Evolutionary conservation across 2,113 vertebrate genomes (phyloP).

Genomic region (Rhinogobius similis): DNA sequence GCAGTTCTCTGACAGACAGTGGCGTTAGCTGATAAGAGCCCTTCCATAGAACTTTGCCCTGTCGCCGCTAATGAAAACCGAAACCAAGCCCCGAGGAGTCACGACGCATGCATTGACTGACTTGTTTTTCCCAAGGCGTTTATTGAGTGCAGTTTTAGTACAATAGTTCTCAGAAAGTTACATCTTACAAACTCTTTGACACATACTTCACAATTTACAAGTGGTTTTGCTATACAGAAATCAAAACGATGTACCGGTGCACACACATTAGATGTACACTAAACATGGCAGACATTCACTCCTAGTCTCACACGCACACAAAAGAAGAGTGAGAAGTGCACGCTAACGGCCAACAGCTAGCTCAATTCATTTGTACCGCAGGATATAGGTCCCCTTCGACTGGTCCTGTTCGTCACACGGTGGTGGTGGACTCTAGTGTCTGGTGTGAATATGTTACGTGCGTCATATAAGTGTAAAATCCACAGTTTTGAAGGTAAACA

Average conservation of each 20-base stretch:
- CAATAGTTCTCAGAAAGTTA: conserved; percentile 85
- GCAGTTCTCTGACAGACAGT: conserved; percentile 54
- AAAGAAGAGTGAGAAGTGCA: conserved; percentile 53
- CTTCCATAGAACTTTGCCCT: conserved; percentile 35
- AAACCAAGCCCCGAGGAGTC: conserved; percentile 36
- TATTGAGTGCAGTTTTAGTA: conserved; percentile 85
- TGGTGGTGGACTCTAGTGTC: conserved; percentile 7
- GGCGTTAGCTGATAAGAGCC: conserved; percentile 50
- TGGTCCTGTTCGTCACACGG: conserved; percentile 15
- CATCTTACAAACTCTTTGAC: conserved; percentile 82
- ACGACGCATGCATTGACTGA: conserved; percentile 46
- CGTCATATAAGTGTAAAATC: conserved; percentile 43
- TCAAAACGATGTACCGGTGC: conserved; percentile 64
- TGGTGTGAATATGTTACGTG: conserved; percentile 19
- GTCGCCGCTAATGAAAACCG: conserved; percentile 43
- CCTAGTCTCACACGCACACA: conserved; percentile 33
- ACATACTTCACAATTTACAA: conserved; percentile 83
- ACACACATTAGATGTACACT: conserved; percentile 48
- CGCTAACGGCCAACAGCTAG: conserved; percentile 46
- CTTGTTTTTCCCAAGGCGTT: conserved; percentile 77
- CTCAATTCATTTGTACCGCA: conserved; percentile 66
- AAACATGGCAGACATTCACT: conserved; percentile 41
- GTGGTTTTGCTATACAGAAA: conserved; percentile 77
- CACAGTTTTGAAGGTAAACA: conserved; percentile 11
- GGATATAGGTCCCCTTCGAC: conserved; percentile 33